phyloP scores from a whole-genome alignment of 2,797 vertebrate species.

The Holocentrus rufus region DNA sequence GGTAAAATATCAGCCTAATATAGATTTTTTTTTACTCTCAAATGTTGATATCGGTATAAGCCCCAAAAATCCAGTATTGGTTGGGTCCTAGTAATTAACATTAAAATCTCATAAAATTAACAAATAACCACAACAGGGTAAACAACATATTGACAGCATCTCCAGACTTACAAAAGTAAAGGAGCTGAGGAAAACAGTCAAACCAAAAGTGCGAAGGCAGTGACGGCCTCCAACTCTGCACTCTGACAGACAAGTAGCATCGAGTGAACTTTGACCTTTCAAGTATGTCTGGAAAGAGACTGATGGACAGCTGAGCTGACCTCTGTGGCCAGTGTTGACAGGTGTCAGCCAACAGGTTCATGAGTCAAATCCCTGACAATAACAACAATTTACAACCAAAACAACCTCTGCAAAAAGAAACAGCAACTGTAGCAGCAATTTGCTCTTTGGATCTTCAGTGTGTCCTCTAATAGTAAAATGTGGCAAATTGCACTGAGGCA shows the following conservation, averaged over 20 bases:
- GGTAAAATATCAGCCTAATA: too few relatives aligned
- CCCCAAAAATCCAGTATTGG: too few relatives aligned
- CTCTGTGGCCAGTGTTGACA: conserved; percentile 54
- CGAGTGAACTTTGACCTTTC: conserved; percentile 61
- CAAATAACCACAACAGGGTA: background rate
- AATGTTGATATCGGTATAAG: too few relatives aligned
- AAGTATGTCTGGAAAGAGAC: conserved; percentile 15
- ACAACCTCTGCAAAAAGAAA: conserved; percentile 15
- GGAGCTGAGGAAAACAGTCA: background rate
- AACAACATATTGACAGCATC: background rate
- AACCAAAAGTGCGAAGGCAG: background rate
- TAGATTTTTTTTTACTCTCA: too few relatives aligned
- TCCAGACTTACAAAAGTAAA: background rate
- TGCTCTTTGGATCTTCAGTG: background rate
- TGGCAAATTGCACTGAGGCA: background rate
- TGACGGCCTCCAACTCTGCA: background rate
- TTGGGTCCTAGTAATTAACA: background rate
- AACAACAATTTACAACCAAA: conserved; percentile 35
- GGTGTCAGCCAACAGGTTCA: conserved; percentile 56
- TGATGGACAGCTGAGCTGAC: conserved; percentile 56
- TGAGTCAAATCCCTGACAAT: conserved; percentile 50
- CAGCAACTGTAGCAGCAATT: background rate
- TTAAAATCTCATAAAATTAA: background rate
- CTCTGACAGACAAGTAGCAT: conserved; percentile 39
- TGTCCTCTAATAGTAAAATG: background rate